A percentile compares a stretch with the other conserved stretches of the same genome.
phyloP scores from a whole-genome alignment of 2,888 invertebrate species.

The Megalurothrips usitatus region DNA sequence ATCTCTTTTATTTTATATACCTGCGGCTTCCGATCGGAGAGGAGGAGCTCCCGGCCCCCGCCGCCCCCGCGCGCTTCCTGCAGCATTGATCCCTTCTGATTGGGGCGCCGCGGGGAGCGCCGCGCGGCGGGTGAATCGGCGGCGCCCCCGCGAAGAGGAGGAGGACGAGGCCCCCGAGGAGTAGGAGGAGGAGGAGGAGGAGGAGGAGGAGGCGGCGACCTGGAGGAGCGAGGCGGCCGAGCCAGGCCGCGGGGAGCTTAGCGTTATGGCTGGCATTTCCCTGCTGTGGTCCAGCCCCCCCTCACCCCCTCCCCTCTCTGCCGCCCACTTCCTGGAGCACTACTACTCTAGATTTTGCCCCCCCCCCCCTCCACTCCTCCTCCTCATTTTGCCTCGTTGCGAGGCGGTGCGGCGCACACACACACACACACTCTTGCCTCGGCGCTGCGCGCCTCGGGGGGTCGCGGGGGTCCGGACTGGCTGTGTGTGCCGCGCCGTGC shows the following conservation, averaged over 20 bases:
- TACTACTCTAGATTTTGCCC: background rate
- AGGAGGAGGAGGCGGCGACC: background rate
- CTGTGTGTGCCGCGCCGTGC: background rate
- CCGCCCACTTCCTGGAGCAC: background rate
- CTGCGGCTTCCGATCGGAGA: background rate
- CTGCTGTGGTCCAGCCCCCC: background rate
- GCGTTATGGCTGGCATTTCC: background rate
- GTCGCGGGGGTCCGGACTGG: too few relatives aligned
- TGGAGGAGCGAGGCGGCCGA: background rate
- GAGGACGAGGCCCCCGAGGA: background rate
- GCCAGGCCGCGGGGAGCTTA: background rate
- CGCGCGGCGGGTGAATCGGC: background rate
- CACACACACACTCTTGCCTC: too few relatives aligned
- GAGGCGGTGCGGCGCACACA: too few relatives aligned
- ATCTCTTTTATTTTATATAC: background rate
- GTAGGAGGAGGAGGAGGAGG: background rate
- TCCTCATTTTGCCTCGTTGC: background rate
- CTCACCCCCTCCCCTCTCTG: background rate
- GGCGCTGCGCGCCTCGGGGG: too few relatives aligned
- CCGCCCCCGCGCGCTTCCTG: background rate
- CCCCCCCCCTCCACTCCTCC: background rate
- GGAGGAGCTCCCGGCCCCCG: background rate
- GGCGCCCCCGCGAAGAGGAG: background rate
- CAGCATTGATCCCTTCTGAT: slow-evolving; percentile 9
- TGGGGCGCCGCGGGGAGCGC: too few relatives aligned